Percentiles rank a stretch among this genome's conserved stretches.
These are phyloP conservation scores for Trachemys scripta DNA, from an alignment of 2,113 vertebrate species.

Conservation along the genomic window DNA sequence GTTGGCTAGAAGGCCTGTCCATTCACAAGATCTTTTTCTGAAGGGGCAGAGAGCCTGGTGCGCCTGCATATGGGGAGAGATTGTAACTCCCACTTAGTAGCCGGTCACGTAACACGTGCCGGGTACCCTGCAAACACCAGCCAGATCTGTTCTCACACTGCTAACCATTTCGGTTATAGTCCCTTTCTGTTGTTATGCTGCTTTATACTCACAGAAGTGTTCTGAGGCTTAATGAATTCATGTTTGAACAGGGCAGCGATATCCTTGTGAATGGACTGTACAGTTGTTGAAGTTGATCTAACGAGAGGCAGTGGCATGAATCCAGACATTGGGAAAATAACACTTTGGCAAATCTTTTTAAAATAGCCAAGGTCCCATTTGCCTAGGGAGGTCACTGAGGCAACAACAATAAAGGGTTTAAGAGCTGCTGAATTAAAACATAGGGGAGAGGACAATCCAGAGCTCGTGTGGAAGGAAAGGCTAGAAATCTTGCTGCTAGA, in stretches of 20 bases:
- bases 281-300: neutral
- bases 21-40: neutral
- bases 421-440: neutral
- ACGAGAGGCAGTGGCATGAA: neutral
- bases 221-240: neutral
- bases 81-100: neutral
- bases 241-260: neutral
- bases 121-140: neutral
- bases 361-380: constrained; percentile 6
- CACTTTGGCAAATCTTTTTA: constrained; percentile 25
- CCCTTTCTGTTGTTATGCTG: neutral
- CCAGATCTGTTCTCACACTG: neutral
- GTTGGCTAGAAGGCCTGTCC: neutral
- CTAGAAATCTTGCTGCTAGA: neutral
- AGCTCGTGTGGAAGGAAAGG: neutral
- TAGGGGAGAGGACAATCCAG: rapidly evolving
- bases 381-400: neutral
- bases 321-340: constrained; percentile 2
- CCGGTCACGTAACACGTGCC: neutral
- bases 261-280: neutral
- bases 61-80: neutral
- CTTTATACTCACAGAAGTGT: neutral
- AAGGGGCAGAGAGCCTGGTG: neutral
- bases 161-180: neutral
- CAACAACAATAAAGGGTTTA: constrained; percentile 12